Conservation (phyloP, 2,797 vertebrate genomes). For the Eptatretus atami region DNA sequence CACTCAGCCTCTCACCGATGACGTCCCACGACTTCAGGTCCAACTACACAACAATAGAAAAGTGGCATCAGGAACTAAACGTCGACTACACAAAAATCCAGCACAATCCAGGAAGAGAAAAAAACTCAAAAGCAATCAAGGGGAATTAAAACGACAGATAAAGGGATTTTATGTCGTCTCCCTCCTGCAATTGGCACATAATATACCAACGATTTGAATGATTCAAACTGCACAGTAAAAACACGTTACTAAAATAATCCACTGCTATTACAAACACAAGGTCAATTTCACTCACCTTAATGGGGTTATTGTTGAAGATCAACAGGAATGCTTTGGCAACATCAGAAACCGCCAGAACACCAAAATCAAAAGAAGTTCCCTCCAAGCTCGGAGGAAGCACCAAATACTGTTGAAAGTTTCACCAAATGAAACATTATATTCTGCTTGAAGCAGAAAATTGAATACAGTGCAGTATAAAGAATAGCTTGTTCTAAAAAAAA, state of each 20-base stretch:
- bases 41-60: slow-evolving; percentile 26
- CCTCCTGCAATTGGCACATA: not conserved
- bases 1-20: slow-evolving; percentile 58
- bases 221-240: slow-evolving; percentile 9
- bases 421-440: not conserved
- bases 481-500: not conserved
- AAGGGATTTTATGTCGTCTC: not conserved
- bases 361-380: slow-evolving; percentile 61
- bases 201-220: slow-evolving; percentile 5
- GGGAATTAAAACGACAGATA: not conserved
- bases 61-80: not conserved
- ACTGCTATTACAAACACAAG: not conserved
- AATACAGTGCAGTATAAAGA: not conserved
- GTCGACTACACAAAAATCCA: too few relatives aligned
- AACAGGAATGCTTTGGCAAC: slow-evolving; percentile 52
- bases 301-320: slow-evolving; percentile 79
- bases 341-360: slow-evolving; percentile 59
- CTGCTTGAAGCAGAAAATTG: slow-evolving; percentile 8
- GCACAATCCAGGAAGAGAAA: slow-evolving; percentile 8
- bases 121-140: not conserved
- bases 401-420: slow-evolving; percentile 28
- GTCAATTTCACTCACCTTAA: slow-evolving; percentile 34
- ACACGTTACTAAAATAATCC: not conserved
- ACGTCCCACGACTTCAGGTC: slow-evolving; percentile 80
- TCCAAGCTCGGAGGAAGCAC: slow-evolving; percentile 45